Evolutionary conservation across 2,797 vertebrate genomes (phyloP), one percentile per base, ranked within the genome.

Genomic region (Chelon auratus): DNA sequence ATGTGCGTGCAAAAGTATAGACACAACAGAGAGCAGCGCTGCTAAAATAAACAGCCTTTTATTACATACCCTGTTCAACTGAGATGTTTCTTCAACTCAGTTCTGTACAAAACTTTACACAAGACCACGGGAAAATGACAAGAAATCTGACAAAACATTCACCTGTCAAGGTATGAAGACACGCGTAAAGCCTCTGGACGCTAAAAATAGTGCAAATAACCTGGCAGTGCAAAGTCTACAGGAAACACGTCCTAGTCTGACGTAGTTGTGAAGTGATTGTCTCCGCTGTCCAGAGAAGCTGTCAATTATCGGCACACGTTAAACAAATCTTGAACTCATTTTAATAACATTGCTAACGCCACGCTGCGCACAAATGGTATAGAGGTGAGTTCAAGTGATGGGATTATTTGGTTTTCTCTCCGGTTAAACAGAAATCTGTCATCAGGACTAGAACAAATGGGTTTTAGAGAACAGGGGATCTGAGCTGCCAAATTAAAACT

Each of bases 201-300:
- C 72, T 24, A 70, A 73, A 33, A 84, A 78, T 85, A 93, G 92
- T 94, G 93, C 92, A 93, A 94, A 89, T 57, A 79, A 72, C 68
- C 56, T 8, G 17, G 62, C 86, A 86, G 87, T 83, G 85, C 87
- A 89, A 85, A 89, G 65, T 74, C 58, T 71, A 72, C 61, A 53
- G 70, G 51, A 77, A 59, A 68, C 4, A 26, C 4, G 24, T 53
- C 54, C 18, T 7, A 52, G 63, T 54, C 61, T 69, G 77, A 86
- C 79, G 65, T 74, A 84, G 56, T 67, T 53, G 43, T 47, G 42
- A 17, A 62, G 57, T 48, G 48, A n/a, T n/a, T 5, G 65, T 72
- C 54, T 75, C 26, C 24, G 26, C 17, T 57, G 7, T 63, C 59
- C 50, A 62, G 39, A 56, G 37, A 72, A 55, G 51, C 39, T 43